phyloP scores from a whole-genome alignment of 2,888 invertebrate species.

The Rapana venosa region DNA sequence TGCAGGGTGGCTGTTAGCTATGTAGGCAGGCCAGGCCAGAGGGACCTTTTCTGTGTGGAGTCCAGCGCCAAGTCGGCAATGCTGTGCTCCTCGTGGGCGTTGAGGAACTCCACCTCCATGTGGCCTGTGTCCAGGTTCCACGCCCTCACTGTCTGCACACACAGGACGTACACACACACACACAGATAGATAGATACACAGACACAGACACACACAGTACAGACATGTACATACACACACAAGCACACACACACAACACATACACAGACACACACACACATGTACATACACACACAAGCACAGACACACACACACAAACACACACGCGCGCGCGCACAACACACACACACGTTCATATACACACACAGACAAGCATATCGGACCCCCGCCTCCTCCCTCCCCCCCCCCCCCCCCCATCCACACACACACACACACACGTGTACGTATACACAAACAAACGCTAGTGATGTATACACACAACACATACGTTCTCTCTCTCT shows the following conservation, averaged over 20 bases:
- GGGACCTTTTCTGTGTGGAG: slow-evolving; percentile 2
- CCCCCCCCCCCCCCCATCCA: too few species aligned
- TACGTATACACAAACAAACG: not conserved
- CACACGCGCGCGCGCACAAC: too few species aligned
- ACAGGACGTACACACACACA: not conserved
- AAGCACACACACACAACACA: not conserved
- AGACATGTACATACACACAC: not conserved
- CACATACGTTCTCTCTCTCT: not conserved
- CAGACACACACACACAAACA: too few species aligned
- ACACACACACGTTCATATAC: too few species aligned
- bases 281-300: not conserved
- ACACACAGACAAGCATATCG: too few species aligned
- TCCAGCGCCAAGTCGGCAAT: slow-evolving; percentile 19
- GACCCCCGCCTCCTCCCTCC: not conserved
- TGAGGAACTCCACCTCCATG: slow-evolving; percentile 6
- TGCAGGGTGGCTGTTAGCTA: too few species aligned
- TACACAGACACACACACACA: not conserved
- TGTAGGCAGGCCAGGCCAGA: too few species aligned
- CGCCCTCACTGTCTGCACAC: slow-evolving; percentile 32
- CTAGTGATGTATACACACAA: not conserved
- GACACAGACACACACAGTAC: not conserved
- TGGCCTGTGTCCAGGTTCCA: slow-evolving; percentile 33
- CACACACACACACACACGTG: not conserved
- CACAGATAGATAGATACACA: not conserved
- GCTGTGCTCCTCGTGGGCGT: not conserved